Conservation (phyloP, 2,797 vertebrate genomes). For the Phalloptychus januarius region DNA sequence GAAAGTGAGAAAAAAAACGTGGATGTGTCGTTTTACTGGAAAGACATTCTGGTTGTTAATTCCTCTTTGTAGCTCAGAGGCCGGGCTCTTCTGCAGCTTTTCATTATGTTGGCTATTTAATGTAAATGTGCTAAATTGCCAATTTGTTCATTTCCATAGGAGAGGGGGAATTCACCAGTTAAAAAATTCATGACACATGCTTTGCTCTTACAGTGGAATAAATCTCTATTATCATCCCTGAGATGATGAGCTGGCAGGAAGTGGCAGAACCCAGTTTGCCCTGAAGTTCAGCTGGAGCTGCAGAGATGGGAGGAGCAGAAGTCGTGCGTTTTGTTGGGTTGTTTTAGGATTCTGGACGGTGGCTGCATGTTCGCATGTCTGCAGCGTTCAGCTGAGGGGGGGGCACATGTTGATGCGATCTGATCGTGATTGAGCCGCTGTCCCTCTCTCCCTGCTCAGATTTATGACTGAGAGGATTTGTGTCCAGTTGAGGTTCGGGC, state of each 20-base stretch:
- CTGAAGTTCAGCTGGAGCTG: neutral
- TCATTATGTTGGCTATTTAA: neutral
- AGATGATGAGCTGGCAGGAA: neutral
- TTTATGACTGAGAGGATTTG: conserved; percentile 72
- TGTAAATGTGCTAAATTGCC: conserved; percentile 12
- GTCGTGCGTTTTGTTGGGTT: neutral
- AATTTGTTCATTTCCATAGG: conserved; percentile 11
- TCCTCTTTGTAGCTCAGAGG: neutral
- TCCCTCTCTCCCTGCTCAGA: conserved; percentile 62
- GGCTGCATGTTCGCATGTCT: neutral
- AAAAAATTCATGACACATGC: neutral
- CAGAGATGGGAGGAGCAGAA: neutral
- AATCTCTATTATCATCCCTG: neutral
- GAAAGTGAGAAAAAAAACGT: too few species aligned
- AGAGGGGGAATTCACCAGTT: conserved; percentile 1
- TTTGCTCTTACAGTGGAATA: neutral
- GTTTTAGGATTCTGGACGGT: neutral
- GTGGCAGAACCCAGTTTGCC: neutral
- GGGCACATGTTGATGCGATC: conserved; percentile 41
- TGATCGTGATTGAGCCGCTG: conserved; percentile 65
- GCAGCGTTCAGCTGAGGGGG: conserved; percentile 27
- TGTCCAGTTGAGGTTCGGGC: conserved; percentile 60
- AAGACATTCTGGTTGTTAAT: neutral
- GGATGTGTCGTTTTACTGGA: too few species aligned
- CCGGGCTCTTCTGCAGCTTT: neutral